Conservation (phyloP, 2,113 vertebrate genomes). For the Eublepharis macularius region DNA sequence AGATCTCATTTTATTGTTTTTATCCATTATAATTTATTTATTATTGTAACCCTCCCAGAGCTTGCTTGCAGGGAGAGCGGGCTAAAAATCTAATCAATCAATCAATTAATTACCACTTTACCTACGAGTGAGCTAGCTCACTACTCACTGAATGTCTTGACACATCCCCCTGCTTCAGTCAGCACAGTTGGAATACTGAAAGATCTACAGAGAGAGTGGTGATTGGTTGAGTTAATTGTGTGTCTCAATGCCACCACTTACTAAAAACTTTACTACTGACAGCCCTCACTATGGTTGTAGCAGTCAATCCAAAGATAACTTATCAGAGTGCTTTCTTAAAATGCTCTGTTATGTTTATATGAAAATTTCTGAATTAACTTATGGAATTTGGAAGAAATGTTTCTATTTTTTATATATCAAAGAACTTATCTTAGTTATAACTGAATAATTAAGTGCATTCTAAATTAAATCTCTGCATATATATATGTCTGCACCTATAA, state of each 20-base stretch:
- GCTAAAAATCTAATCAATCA: too few relatives aligned
- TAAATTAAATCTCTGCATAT: background rate
- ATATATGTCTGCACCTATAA: background rate
- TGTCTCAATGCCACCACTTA: slow-evolving; percentile 14
- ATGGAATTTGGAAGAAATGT: slow-evolving; percentile 2
- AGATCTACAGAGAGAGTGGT: slow-evolving; percentile 9
- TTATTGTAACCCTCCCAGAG: too few relatives aligned
- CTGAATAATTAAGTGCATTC: background rate
- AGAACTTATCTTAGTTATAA: background rate
- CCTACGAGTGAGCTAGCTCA: background rate
- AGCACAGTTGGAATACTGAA: background rate
- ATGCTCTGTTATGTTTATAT: background rate
- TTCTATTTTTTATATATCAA: background rate
- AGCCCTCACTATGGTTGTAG: slow-evolving; percentile 35
- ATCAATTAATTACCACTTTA: background rate
- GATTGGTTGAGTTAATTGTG: slow-evolving; percentile 1
- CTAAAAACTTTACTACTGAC: background rate
- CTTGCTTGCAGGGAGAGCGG: too few relatives aligned
- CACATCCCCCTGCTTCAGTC: background rate
- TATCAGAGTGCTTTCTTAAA: background rate
- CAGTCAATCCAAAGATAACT: slow-evolving; percentile 45
- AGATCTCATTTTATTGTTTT: too few relatives aligned
- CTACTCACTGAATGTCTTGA: background rate
- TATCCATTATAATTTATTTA: too few relatives aligned
- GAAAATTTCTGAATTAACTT: background rate